A percentile compares a stretch with the other conserved stretches of the same genome.
phyloP scores from a whole-genome alignment of 92 coral and sea anemone species.

The Umimayanthus chanpuru region DNA sequence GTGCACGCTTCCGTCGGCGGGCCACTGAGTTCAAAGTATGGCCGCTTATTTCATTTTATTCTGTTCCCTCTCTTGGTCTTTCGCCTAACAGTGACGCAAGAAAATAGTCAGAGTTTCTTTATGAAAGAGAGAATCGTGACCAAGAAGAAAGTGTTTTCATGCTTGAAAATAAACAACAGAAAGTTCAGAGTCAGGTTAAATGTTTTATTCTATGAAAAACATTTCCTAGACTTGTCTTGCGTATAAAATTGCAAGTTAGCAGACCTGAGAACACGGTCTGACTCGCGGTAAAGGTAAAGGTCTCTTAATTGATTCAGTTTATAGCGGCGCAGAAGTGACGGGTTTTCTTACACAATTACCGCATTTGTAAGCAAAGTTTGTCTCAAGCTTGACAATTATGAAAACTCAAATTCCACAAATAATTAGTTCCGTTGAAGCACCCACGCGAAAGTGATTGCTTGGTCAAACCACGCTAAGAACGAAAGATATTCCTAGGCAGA shows the following conservation, averaged over 20 bases:
- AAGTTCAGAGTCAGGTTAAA: not conserved
- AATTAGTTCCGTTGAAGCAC: not conserved
- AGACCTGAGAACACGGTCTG: not conserved
- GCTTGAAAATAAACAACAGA: not conserved
- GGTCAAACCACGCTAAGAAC: not conserved
- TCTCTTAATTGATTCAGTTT: not conserved
- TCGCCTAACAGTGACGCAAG: not conserved
- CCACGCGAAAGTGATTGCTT: not conserved
- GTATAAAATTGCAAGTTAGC: not conserved
- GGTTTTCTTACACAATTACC: not conserved
- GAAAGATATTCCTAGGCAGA: not conserved
- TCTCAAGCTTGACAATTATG: not conserved
- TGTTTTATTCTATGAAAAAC: not conserved
- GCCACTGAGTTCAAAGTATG: conserved; percentile 10
- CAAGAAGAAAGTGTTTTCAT: not conserved
- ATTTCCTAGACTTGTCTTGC: not conserved
- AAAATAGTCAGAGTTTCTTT: not conserved
- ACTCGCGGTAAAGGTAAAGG: not conserved
- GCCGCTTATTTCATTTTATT: not conserved
- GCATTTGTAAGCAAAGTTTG: not conserved
- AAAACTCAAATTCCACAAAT: not conserved
- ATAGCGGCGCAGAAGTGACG: not conserved
- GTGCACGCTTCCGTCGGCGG: conserved; percentile 4
- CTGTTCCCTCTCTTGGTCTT: not conserved
- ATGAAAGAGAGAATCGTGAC: not conserved